Evolutionary conservation across 53 echinoderm and acorn worm species (phyloP), one percentile per base, ranked within the genome.

Genomic region (Actinopyga echinites): DNA sequence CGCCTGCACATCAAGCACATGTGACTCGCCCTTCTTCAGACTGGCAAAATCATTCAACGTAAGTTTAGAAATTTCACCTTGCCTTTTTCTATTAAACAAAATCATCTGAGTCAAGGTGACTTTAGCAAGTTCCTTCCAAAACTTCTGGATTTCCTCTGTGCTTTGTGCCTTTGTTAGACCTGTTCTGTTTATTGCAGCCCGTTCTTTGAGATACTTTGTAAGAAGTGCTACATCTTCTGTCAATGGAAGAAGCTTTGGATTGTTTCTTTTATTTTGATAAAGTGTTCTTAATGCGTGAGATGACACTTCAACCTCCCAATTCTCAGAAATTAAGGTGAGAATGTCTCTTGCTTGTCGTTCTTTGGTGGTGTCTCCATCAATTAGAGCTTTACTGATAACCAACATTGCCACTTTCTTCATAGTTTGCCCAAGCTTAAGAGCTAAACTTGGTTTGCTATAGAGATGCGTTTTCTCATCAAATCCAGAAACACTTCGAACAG

Each of bases 231-330:
- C 82, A 86, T 90, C 90, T n/a, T 30, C 6, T 2, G 90, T 86
- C 34, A 86, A 45, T 7, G 90, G 90, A 24, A 90, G 13, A 8
- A 90, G 53, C 42, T 90, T 90, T 21, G 90, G 87, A 33, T 89
- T 84, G 42, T 89, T 91, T 40, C 87, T 80, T 79, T 85, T 84
- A 29, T 38, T 62, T 45, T 85, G 74, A 49, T 84, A 85, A 3
- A 91, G 59, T 22, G 91, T 91, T 30, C 88, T 71, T 30, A 87
- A 53, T 40, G 88, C 91, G 85, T 88, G 80, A 73, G 61, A 56
- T 60, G 91, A 91, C 30, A 91, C 85, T 36, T 88, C 88, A 7
- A 8, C 33, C 5, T 87, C 87, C 91, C 87, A 90, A 53, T 91
- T 87, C 43, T 86, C 69, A 30, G 66, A 75, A 12, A 71, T 42